Evolutionary conservation across 2,888 invertebrate species (phyloP).

Genomic region (Tenthredo amoena): DNA sequence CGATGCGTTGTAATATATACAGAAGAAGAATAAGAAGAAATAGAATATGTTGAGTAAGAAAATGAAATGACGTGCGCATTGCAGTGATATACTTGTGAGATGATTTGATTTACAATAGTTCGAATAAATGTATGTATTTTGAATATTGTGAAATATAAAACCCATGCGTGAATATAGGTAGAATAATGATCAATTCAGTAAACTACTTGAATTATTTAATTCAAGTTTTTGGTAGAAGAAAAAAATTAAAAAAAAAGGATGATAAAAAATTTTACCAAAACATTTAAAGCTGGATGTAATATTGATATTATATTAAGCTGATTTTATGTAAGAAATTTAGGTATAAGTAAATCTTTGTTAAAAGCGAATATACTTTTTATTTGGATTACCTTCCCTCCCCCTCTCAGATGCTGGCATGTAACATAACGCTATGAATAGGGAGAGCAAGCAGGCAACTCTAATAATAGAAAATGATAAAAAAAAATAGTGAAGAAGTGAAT

Average conservation of each 20-base stretch:
- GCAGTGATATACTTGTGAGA: background rate
- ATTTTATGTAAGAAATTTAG: background rate
- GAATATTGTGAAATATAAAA: constrained; percentile 3
- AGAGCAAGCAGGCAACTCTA: constrained; percentile 65
- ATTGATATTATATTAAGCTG: constrained; percentile 6
- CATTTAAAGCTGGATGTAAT: background rate
- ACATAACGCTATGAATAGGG: constrained; percentile 76
- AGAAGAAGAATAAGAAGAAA: background rate
- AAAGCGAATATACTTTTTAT: constrained; percentile 64
- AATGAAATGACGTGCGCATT: background rate
- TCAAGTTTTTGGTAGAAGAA: background rate
- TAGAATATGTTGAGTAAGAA: background rate
- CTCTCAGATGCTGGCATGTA: constrained; percentile 83
- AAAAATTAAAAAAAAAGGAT: background rate
- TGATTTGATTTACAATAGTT: background rate
- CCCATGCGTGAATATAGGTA: constrained; percentile 4
- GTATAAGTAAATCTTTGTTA: constrained; percentile 50
- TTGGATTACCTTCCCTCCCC: constrained; percentile 81
- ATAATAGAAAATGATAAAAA: constrained; percentile 56
- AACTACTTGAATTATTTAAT: constrained; percentile 13
- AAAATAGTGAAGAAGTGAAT: constrained; percentile 52
- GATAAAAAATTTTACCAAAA: background rate
- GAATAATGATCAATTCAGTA: background rate
- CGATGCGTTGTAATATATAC: background rate
- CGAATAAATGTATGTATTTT: background rate